A percentile compares a stretch with the other conserved stretches of the same genome.
These are phyloP conservation scores for Platorchestia sp. DNA, from an alignment of 1,140 invertebrate genomes.

Conservation along the genomic window DNA sequence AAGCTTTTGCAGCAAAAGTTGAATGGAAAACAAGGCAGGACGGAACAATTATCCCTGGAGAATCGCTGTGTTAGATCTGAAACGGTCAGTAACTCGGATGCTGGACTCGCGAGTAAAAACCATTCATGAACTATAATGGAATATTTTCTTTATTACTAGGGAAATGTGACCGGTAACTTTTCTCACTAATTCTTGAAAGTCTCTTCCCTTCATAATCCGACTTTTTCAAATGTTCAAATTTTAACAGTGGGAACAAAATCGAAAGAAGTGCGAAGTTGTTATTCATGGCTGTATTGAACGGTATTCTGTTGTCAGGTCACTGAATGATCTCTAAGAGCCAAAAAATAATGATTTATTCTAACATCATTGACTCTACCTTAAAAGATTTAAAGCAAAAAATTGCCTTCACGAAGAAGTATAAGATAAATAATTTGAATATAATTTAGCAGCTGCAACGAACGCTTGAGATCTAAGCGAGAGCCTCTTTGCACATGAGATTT, in stretches of 20 bases:
- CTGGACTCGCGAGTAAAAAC: background rate
- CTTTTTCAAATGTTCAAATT: background rate
- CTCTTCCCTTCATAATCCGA: background rate
- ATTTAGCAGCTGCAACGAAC: slow-evolving; percentile 11
- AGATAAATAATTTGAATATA: slow-evolving; percentile 14
- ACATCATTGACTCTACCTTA: background rate
- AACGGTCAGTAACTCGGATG: background rate
- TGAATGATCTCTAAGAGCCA: background rate
- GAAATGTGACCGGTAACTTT: background rate
- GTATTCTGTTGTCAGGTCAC: background rate
- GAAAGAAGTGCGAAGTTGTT: background rate
- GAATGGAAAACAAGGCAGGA: background rate
- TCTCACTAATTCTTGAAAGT: background rate
- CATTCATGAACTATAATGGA: background rate
- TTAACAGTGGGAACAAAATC: background rate
- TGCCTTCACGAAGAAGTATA: background rate
- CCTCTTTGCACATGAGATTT: slow-evolving; percentile 24
- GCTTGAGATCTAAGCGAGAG: slow-evolving; percentile 1
- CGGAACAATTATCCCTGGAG: background rate
- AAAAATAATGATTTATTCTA: background rate
- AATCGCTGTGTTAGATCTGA: background rate
- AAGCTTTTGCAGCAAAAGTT: background rate
- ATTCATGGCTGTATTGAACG: background rate
- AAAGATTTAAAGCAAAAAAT: background rate
- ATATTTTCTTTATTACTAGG: background rate